phyloP scores from a whole-genome alignment of 2,113 vertebrate species.

The Phainopepla nitens region DNA sequence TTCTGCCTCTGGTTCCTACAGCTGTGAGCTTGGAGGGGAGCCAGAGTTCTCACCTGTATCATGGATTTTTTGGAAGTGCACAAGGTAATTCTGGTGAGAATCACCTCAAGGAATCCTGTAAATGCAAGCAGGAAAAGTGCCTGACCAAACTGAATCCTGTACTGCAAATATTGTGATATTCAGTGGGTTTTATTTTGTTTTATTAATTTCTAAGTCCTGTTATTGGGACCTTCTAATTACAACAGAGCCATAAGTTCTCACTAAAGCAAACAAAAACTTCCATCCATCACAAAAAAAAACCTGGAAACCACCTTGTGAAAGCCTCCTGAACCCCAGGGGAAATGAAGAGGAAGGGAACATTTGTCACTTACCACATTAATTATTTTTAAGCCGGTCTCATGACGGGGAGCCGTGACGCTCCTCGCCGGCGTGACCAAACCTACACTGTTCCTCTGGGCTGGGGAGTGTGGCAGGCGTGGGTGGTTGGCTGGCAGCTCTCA shows the following conservation, averaged over 20 bases:
- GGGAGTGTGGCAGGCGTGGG: neutral
- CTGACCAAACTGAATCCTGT: neutral
- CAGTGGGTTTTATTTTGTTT: neutral
- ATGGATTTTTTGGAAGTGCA: neutral
- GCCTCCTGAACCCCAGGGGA: neutral
- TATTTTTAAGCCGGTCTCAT: constrained; percentile 41
- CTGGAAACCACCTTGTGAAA: neutral
- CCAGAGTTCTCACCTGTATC: neutral
- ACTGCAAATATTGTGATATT: neutral
- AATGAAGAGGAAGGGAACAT: neutral
- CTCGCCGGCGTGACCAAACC: constrained; percentile 8
- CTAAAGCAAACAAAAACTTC: neutral
- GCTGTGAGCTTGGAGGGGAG: neutral
- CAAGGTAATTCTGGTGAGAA: neutral
- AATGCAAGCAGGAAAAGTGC: neutral
- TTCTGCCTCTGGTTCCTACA: neutral
- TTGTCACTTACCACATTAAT: neutral
- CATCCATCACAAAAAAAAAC: neutral
- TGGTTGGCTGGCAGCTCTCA: constrained; percentile 28
- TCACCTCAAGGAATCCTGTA: neutral
- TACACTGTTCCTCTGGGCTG: neutral
- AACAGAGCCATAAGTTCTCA: neutral
- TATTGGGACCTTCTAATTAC: neutral
- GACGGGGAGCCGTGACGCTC: neutral
- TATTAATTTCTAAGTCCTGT: neutral